phyloP scores from a whole-genome alignment of 2,888 invertebrate species.

The Pristionchus mayeri region DNA sequence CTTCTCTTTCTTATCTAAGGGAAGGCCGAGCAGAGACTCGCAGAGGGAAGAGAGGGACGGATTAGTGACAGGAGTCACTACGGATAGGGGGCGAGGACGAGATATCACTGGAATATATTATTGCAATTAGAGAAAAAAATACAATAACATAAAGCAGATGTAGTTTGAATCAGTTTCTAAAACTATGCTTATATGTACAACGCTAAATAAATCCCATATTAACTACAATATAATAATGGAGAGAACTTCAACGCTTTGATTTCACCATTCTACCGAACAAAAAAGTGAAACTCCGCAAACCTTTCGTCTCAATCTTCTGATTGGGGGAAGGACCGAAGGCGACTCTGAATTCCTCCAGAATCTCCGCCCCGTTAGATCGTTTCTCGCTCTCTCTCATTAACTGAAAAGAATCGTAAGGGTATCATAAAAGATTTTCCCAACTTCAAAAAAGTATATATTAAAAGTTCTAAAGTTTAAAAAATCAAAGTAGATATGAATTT shows the following conservation, averaged over 20 bases:
- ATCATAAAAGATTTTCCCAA: too few species aligned
- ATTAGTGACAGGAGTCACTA: too few species aligned
- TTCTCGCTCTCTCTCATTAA: constrained; percentile 47
- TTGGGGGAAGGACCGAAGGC: too few species aligned
- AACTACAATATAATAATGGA: too few species aligned
- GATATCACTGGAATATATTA: background rate
- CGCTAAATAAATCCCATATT: too few species aligned
- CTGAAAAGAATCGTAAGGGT: constrained; percentile 15
- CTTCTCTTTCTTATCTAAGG: constrained; percentile 70
- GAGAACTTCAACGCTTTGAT: too few species aligned
- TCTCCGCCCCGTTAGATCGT: constrained; percentile 43
- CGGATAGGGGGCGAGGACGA: background rate
- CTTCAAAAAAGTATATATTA: background rate
- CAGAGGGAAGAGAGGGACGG: constrained; percentile 27
- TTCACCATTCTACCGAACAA: too few species aligned
- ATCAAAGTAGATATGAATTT: background rate
- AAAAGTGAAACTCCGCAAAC: background rate
- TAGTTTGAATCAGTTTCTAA: too few species aligned
- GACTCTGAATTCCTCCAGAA: constrained; percentile 44
- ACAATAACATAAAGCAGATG: too few species aligned
- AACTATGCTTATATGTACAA: too few species aligned
- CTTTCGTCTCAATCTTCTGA: background rate
- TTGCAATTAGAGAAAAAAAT: too few species aligned
- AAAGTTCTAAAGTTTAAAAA: too few species aligned
- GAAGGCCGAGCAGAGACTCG: constrained; percentile 55